Evolutionary conservation across 2,888 invertebrate genomes (phyloP).

Genomic region (Busseola fusca): DNA sequence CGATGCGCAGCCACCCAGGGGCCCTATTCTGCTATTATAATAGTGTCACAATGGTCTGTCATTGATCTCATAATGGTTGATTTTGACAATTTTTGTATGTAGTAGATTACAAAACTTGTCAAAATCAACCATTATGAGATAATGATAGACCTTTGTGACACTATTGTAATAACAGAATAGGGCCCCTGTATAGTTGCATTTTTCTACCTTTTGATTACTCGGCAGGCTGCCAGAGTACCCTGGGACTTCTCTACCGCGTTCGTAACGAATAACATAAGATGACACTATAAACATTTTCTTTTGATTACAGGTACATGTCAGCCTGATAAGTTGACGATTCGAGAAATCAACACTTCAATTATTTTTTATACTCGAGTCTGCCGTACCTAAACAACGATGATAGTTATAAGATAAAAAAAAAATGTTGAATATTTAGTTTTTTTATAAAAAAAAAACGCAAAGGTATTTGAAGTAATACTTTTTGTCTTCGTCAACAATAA

Average conservation of each 20-base stretch:
- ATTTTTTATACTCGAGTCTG: constrained; percentile 51
- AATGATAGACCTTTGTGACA: no score
- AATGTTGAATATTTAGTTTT: constrained; percentile 49
- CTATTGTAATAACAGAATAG: no score
- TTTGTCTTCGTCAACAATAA: constrained; percentile 28
- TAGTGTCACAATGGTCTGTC: no score
- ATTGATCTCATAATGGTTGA: no score
- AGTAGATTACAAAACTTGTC: no score
- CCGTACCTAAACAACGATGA: constrained; percentile 45
- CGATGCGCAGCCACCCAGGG: background rate
- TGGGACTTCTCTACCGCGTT: background rate
- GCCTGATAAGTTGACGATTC: constrained; percentile 49
- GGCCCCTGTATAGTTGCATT: constrained; percentile 16
- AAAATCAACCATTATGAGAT: no score
- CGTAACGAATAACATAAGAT: constrained; percentile 20
- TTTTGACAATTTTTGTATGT: no score
- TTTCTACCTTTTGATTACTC: constrained; percentile 2
- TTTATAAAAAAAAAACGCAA: constrained; percentile 30
- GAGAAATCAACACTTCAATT: constrained; percentile 49
- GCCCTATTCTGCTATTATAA: no score
- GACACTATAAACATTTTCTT: constrained; percentile 38
- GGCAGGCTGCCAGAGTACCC: constrained; percentile 2
- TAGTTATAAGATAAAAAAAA: constrained; percentile 53
- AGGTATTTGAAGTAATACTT: constrained; percentile 18
- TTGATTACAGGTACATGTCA: constrained; percentile 67